These are phyloP conservation scores for Nyctibius grandis DNA, from an alignment of 2,797 vertebrate genomes.

Conservation along the genomic window DNA sequence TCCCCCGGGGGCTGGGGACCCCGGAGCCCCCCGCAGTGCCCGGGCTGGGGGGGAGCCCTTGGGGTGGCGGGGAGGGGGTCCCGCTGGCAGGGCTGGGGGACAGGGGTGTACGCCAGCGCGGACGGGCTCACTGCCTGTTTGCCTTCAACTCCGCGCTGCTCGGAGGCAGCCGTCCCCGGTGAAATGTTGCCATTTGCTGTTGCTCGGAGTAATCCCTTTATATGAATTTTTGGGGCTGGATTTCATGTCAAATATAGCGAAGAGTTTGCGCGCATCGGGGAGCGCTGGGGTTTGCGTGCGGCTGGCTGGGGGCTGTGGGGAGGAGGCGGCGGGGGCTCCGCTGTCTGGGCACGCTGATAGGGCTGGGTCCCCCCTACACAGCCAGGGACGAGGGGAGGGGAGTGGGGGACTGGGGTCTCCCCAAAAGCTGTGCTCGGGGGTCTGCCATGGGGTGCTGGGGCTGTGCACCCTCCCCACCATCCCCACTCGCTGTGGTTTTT, in stretches of 20 bases:
- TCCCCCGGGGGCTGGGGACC: not conserved
- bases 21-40: not conserved
- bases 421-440: not conserved
- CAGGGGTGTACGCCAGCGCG: not conserved
- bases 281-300: not conserved
- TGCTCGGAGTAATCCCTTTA: conserved; percentile 41
- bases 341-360: not conserved
- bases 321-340: not conserved
- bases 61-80: not conserved
- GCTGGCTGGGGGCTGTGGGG: not conserved
- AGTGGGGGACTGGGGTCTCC: not conserved
- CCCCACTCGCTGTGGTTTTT: not conserved
- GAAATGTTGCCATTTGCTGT: conserved; percentile 50
- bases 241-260: not conserved
- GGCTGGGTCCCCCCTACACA: not conserved
- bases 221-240: conserved; percentile 23
- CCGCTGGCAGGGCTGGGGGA: not conserved
- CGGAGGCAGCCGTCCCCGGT: conserved; percentile 21
- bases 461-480: no score
- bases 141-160: conserved; percentile 23
- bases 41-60: not conserved
- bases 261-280: not conserved
- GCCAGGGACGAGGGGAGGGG: not conserved
- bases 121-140: not conserved
- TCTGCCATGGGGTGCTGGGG: not conserved